Evolutionary conservation across 1,140 invertebrate species (phyloP), one percentile per base, ranked within the genome.

Genomic region (Drosophila santomea): DNA sequence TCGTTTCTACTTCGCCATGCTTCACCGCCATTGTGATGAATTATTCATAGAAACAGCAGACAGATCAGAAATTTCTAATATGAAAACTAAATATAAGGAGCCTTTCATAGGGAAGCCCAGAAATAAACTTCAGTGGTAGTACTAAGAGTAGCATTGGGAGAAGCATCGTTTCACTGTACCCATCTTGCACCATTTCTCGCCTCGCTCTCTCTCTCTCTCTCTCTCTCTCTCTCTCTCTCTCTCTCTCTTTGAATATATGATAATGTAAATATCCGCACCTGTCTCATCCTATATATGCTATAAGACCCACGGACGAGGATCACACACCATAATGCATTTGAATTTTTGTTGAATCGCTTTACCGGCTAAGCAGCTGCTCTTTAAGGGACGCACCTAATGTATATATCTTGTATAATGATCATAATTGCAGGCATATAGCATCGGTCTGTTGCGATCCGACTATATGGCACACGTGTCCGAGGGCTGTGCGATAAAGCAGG

Each of bases 361-460:
- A 55, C 11, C 11, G 23, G 58, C 39, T 62, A 43, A 35, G 62
- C 54, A 67, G 69, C 51, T 32, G 8, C 64, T 74, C 36, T 69
- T 73, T 84, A 82, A 78, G 79, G 64, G 80, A 60, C 32, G 47
- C 50, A 68, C 62, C 61, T 80, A 58, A 76, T 83, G 51, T 77
- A 85, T 75, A 69, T 84, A 81, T 83, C 76, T 73, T 82, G 83
- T 86, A 83, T 77, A 89, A 84, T 69, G 80, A 88, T 78, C 76
- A 83, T 83, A 80, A 84, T 92, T 92, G 72, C 91, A 92, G 91
- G 89, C 85, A 72, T 75, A 92, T 78, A 93, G 91, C 92, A 92
- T 96, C 81, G 96, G 95, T 71, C 93, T 96, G 76, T 93, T 96
- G 78, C 94, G 96, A 81, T 96, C 96, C 57, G 96, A 96, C 94